Base-by-base conservation (phyloP, 2,888 invertebrate species). In the Caenorhabditis imperialis region DNA sequence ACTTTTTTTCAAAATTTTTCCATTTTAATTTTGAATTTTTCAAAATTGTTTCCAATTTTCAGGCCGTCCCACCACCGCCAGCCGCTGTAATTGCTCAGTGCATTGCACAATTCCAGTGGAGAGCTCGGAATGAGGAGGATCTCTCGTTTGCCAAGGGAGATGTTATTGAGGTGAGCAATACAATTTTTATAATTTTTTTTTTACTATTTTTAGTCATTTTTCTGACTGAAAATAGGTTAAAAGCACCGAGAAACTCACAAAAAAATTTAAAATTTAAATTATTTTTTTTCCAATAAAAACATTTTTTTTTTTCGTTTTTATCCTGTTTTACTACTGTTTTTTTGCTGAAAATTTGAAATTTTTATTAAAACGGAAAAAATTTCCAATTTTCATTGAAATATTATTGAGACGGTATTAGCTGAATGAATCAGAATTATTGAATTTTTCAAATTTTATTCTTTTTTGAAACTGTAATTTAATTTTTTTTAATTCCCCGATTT, bases 121-220 rank as follows among this genome's bases (percentile, higher is more conserved):
- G 90, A 81, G 92, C 92, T 14, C 90, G 91, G 45, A 91, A 91
- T 80, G 90, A 91, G 51, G 91, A 91, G 78, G 92, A 92, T 84
- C 88, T 92, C 57, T 89, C 91, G 0, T 92, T 92, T 82, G 90
- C 90, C 70, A 92, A 92, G 86, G 92, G 92, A 58, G 92, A 92
- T 81, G 85, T 89, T 18, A 90, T 92, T 67, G 89, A 88, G 63
- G 82, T 78, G 5, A 30, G 6, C 4, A 5, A 33, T 4, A 40
- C n/a, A 40, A 40, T 40, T 16, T 22, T 38, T 20, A 22, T 30
- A 22, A 22, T 22, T 12, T 16, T 7, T 23, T 47, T 8, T 27
- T 47, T 7, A 27, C 5, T n/a, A 20, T 4, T 23, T 16, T 23
- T 23, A 8, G 18, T n/a, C 3, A 22, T 47, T 14, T 27, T 23